phyloP scores from a whole-genome alignment of 2,888 invertebrate genomes.

The Meta bourneti region DNA sequence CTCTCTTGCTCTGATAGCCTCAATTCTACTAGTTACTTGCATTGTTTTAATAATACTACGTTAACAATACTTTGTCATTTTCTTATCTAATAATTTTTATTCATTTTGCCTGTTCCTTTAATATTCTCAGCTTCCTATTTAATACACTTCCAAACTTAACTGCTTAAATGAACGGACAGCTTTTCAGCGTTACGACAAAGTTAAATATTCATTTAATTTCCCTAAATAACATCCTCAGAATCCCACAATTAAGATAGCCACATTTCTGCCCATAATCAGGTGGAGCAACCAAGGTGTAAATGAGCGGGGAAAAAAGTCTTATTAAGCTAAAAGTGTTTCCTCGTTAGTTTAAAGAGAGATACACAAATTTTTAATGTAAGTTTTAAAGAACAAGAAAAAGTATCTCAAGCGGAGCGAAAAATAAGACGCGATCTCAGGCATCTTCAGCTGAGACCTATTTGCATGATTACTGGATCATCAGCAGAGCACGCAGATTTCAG shows the following conservation, averaged over 20 bases:
- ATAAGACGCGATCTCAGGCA: background rate
- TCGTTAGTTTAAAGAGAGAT: constrained; percentile 2
- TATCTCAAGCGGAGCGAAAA: background rate
- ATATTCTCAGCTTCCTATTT: too few relatives aligned
- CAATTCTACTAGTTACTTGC: too few relatives aligned
- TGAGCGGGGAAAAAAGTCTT: background rate
- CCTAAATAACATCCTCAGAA: too few relatives aligned
- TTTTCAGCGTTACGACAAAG: too few relatives aligned
- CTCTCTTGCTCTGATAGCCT: too few relatives aligned
- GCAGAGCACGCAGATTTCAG: background rate
- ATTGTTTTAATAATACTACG: too few relatives aligned
- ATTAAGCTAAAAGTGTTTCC: constrained; percentile 32
- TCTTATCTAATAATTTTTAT: too few relatives aligned
- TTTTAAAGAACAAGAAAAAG: background rate
- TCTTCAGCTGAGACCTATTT: constrained; percentile 12
- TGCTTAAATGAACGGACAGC: too few relatives aligned
- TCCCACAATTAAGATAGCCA: background rate
- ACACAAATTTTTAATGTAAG: background rate
- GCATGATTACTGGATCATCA: constrained; percentile 34
- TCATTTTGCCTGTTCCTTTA: too few relatives aligned
- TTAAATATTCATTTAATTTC: too few relatives aligned
- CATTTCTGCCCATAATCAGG: background rate
- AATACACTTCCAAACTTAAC: too few relatives aligned
- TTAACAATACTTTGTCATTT: too few relatives aligned
- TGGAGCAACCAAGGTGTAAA: background rate